These are phyloP conservation scores for Fopius arisanus DNA, from an alignment of 1,140 invertebrate genomes.

Conservation along the genomic window DNA sequence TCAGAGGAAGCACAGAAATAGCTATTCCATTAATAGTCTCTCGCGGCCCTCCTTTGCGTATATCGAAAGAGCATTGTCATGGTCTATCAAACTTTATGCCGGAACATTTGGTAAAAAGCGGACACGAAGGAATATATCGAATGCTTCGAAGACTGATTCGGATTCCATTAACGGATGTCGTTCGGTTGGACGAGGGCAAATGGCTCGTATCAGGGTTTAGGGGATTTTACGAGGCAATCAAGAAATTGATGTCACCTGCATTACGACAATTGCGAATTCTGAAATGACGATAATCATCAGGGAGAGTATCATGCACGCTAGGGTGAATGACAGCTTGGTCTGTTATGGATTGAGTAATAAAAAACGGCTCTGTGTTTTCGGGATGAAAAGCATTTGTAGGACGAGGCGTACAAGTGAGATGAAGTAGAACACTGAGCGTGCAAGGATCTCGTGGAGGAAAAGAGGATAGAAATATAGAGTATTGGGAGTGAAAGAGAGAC, in stretches of 20 bases:
- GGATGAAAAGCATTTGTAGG: neutral
- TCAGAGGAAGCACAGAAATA: neutral
- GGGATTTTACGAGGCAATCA: slow-evolving; percentile 48
- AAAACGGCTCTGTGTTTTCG: neutral
- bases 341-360: neutral
- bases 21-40: neutral
- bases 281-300: slow-evolving; percentile 27
- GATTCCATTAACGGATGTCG: slow-evolving; percentile 51
- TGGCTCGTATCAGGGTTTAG: slow-evolving; percentile 40
- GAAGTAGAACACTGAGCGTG: slow-evolving; percentile 4
- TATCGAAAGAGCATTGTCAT: neutral
- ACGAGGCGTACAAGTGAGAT: slow-evolving; percentile 13
- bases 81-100: neutral
- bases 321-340: neutral
- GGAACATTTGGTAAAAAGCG: neutral
- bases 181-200: slow-evolving; percentile 46
- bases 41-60: neutral
- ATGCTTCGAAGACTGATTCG: slow-evolving; percentile 18
- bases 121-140: neutral
- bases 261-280: slow-evolving; percentile 36
- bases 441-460: neutral
- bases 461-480: neutral
- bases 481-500: neutral
- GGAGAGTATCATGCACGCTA: neutral
- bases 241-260: slow-evolving; percentile 45